phyloP scores from a whole-genome alignment of 2,797 vertebrate species.

The Lithobates pipiens region DNA sequence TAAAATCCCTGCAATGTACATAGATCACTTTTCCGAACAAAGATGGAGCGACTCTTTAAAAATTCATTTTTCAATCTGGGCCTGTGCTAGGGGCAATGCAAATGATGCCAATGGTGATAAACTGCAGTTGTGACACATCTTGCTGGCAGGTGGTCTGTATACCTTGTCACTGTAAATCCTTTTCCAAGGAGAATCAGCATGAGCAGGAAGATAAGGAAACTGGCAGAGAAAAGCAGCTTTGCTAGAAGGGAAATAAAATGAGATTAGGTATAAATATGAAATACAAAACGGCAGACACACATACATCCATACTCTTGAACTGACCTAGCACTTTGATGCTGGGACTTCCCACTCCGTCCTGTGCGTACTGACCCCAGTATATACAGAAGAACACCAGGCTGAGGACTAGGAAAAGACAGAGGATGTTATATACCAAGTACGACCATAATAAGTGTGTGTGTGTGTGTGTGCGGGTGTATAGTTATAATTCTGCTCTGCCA shows the following conservation, averaged over 20 bases:
- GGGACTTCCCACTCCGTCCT: constrained; percentile 85
- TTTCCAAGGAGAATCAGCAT: constrained; percentile 91
- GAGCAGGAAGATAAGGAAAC: constrained; percentile 91
- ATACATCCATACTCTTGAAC: constrained; percentile 29
- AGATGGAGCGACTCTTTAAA: too few species aligned
- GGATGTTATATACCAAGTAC: neutral
- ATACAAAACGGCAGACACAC: neutral
- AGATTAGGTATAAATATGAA: neutral
- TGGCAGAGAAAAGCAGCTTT: constrained; percentile 93
- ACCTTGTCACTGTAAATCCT: constrained; percentile 95
- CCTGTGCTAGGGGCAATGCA: too few species aligned
- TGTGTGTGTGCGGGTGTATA: too few species aligned
- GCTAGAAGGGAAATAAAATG: constrained; percentile 73
- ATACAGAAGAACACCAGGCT: constrained; percentile 92
- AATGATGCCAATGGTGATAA: neutral
- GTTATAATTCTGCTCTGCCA: too few species aligned
- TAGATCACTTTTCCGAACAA: too few species aligned
- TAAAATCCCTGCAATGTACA: too few species aligned
- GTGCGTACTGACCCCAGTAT: constrained; percentile 92
- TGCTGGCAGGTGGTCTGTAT: neutral
- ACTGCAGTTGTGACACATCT: neutral
- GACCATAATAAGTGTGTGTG: too few species aligned
- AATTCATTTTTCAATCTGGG: too few species aligned
- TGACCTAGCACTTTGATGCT: constrained; percentile 82
- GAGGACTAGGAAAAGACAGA: constrained; percentile 76